Base-by-base conservation (phyloP, 2,113 vertebrate species). In the Perognathus longimembris region DNA sequence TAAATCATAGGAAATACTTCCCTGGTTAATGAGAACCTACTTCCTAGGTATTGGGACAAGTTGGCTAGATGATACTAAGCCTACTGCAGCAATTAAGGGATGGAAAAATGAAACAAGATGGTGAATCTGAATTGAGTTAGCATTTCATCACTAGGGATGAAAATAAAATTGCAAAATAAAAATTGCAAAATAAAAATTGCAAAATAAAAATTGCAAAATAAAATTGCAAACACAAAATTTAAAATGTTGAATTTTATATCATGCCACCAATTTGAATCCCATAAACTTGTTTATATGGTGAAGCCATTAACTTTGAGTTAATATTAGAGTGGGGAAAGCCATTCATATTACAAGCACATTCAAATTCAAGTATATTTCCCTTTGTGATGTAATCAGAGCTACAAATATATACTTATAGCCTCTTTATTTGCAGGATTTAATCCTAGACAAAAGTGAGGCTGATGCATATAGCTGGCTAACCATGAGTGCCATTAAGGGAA, bases 1-100 rank as follows among this genome's bases (percentile, higher is more conserved):
- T 94, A 96, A 95, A 89, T 93, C 88, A 95, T 38, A 71, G 83
- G 93, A 95, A 94, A 74, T 92, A 82, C 94, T 96, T 97, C 89
- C 94, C 89, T 94, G 70, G 74, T 0, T 92, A 88, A 90, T 96
- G 87, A 97, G 0, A 8, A 93, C 88, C 94, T 96, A 92, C 87
- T 95, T 97, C 40, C 36, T 97, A 91, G 88, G 88, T 95, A 90
- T 95, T 92, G 42, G 75, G 88, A 59, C 85, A 95, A 95, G 95
- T 38, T 91, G 54, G 34, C 61, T n/a, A 38, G 20, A 64, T 73
- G 6, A 82, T 81, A 6, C 67, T 86, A 90, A 73, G 42, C 17
- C 50, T 66, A 38, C 64, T 54, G n/a, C 1, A 78, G 11, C 22
- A 57, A 67, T 59, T 24, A 64, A 89, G 50, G 82, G 30, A 61